Percentiles rank a stretch among this genome's conserved stretches.
These are phyloP conservation scores for Caenorhabditis latens DNA, from an alignment of 1,140 invertebrate species.

Conservation along the genomic window DNA sequence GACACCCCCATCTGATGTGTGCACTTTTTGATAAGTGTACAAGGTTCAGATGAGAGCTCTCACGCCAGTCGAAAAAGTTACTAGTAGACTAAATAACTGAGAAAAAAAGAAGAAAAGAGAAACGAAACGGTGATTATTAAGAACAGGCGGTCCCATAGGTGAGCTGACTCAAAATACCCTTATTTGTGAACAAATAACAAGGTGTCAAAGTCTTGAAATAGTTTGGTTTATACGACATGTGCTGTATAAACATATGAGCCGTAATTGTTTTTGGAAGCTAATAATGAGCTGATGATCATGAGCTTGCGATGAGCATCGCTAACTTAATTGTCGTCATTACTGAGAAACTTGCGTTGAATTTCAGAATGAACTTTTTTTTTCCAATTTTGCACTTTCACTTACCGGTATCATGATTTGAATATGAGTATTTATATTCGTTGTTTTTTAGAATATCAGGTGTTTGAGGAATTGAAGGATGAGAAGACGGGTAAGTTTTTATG, in stretches of 20 bases:
- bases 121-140: too few relatives aligned
- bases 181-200: too few relatives aligned
- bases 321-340: constrained; percentile 8
- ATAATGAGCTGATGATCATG: background rate
- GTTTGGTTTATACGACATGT: background rate
- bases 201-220: too few relatives aligned
- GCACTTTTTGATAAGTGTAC: too few relatives aligned
- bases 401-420: constrained; percentile 35
- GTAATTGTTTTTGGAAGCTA: background rate
- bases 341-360: background rate
- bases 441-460: background rate
- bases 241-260: background rate
- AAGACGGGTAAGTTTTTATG: background rate
- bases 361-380: background rate
- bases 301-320: too few relatives aligned
- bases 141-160: too few relatives aligned
- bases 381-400: background rate
- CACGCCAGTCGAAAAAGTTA: too few relatives aligned
- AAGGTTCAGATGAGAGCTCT: too few relatives aligned
- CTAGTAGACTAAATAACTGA: too few relatives aligned
- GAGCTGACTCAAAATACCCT: too few relatives aligned
- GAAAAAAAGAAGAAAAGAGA: too few relatives aligned
- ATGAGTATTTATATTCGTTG: background rate
- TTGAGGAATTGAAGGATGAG: constrained; percentile 1
- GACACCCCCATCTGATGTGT: background rate